Percentiles rank a stretch among this genome's conserved stretches.
These are phyloP conservation scores for Pristionchus exspectatus DNA, from an alignment of 2,888 invertebrate species.

Conservation along the genomic window DNA sequence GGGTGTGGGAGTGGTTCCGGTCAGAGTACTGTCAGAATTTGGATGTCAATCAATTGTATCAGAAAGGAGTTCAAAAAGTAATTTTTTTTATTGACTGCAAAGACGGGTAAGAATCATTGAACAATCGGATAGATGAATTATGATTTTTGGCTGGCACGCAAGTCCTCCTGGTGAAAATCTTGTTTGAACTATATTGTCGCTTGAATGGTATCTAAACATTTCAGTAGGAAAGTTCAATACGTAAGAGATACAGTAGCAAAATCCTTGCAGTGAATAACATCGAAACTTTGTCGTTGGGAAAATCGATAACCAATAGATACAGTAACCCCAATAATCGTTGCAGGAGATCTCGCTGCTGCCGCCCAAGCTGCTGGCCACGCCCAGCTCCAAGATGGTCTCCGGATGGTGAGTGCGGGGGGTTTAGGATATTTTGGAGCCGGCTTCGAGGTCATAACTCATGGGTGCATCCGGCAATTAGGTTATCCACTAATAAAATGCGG, in stretches of 20 bases:
- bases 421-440: too few species aligned
- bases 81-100: background rate
- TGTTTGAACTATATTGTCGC: too few species aligned
- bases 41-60: background rate
- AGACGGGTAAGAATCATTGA: background rate
- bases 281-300: too few species aligned
- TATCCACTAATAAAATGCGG: too few species aligned
- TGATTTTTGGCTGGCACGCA: too few species aligned
- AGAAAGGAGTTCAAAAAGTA: background rate
- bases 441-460: too few species aligned
- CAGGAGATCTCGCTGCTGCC: slow-evolving; percentile 95
- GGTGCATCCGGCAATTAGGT: too few species aligned
- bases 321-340: slow-evolving; percentile 29
- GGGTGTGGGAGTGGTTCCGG: background rate
- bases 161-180: too few species aligned
- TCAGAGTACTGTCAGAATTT: background rate
- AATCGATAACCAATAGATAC: too few species aligned
- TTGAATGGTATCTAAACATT: too few species aligned
- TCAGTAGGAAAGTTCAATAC: too few species aligned
- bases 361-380: slow-evolving; percentile 92
- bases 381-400: slow-evolving; percentile 93
- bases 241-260: too few species aligned
- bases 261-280: slow-evolving; percentile 81
- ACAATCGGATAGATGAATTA: background rate
- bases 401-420: slow-evolving; percentile 83